phyloP scores from a whole-genome alignment of 1,140 invertebrate species.

The Coelopa frigida region DNA sequence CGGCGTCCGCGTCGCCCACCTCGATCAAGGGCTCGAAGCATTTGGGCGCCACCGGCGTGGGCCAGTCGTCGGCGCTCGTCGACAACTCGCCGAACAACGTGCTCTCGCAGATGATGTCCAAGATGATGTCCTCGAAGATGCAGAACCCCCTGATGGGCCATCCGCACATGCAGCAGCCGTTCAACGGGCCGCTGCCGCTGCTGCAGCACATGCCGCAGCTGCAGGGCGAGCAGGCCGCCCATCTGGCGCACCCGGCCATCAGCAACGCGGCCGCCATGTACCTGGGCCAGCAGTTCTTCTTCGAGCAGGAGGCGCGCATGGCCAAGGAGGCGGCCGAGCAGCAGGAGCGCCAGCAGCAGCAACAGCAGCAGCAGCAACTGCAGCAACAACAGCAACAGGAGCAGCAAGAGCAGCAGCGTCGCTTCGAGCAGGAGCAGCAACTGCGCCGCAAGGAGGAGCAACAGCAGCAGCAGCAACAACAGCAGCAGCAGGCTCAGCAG shows the following conservation, averaged over 20 bases:
- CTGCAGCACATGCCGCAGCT: constrained; percentile 53
- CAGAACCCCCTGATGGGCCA: constrained; percentile 49
- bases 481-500: constrained; percentile 47
- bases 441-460: constrained; percentile 46
- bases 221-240: constrained; percentile 26
- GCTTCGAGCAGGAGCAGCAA: constrained; percentile 51
- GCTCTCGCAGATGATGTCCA: constrained; percentile 61
- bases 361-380: constrained; percentile 49
- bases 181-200: constrained; percentile 50
- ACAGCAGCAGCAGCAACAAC: constrained; percentile 50
- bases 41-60: constrained; percentile 9
- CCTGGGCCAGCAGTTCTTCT: constrained; percentile 63
- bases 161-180: constrained; percentile 49
- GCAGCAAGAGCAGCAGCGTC: constrained; percentile 49
- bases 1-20: constrained; percentile 51
- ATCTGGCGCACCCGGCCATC: constrained; percentile 51
- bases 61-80: constrained; percentile 1
- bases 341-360: constrained; percentile 51
- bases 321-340: constrained; percentile 57
- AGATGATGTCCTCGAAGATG: constrained; percentile 60
- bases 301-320: constrained; percentile 67
- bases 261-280: constrained; percentile 69
- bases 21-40: constrained; percentile 17
- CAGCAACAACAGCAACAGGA: constrained; percentile 49
- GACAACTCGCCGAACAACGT: constrained; percentile 48